Percentiles rank a stretch among this genome's conserved stretches.
Evolutionary conservation across 2,888 invertebrate genomes (phyloP).

Genomic region (Microchrysa polita): DNA sequence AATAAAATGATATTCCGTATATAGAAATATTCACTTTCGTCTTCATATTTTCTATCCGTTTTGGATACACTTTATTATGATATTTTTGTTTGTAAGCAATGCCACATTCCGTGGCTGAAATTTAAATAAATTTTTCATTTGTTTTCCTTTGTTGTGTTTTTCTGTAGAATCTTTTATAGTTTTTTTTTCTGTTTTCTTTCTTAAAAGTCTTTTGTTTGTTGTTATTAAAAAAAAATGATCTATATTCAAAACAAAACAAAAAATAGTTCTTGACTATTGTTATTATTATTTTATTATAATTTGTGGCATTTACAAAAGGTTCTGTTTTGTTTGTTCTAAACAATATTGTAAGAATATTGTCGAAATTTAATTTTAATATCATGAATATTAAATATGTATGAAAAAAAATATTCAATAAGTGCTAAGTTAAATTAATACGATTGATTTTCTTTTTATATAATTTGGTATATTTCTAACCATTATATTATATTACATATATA

Average conservation of each 20-base stretch:
- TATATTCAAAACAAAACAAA: constrained; percentile 1
- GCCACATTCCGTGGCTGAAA: too few relatives aligned
- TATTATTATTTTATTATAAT: background rate
- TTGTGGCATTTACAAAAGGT: constrained; percentile 12
- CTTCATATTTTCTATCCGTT: too few relatives aligned
- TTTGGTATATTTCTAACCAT: constrained; percentile 23
- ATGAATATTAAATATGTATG: constrained; percentile 1
- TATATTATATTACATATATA: constrained; percentile 21
- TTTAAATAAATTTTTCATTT: constrained; percentile 5
- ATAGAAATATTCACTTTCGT: too few relatives aligned
- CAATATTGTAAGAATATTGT: constrained; percentile 49
- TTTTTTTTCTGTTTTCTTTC: too few relatives aligned
- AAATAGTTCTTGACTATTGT: constrained; percentile 16
- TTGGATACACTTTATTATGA: too few relatives aligned
- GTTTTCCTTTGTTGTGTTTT: constrained; percentile 25
- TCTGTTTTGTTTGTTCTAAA: constrained; percentile 1
- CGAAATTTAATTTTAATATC: constrained; percentile 43
- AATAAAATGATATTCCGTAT: too few relatives aligned
- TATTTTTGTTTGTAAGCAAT: too few relatives aligned
- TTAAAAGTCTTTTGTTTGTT: too few relatives aligned
- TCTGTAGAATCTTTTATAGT: background rate
- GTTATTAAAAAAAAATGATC: too few relatives aligned
- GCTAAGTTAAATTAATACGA: background rate
- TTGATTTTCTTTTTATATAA: constrained; percentile 33
- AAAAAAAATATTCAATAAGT: background rate